A percentile compares a stretch with the other conserved stretches of the same genome.
Evolutionary conservation across 2,797 vertebrate genomes (phyloP).

Genomic region (Caiman crocodilus): DNA sequence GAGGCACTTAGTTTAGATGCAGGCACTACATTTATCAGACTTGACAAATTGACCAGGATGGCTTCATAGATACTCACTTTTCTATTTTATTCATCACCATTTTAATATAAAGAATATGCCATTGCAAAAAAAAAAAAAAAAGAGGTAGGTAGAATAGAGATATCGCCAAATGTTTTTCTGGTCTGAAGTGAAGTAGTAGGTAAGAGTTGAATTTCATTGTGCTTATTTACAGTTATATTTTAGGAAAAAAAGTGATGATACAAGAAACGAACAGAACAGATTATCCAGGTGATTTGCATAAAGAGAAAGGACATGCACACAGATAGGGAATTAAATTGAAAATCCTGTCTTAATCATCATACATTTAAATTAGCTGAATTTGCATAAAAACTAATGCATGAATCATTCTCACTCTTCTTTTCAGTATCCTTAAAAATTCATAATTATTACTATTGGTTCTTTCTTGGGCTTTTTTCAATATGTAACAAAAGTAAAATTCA

Average conservation of each 20-base stretch:
- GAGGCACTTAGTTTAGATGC: constrained; percentile 67
- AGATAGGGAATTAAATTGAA: constrained; percentile 65
- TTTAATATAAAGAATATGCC: constrained; percentile 18
- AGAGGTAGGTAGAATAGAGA: not conserved
- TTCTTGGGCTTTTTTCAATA: not conserved
- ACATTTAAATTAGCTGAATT: constrained; percentile 60
- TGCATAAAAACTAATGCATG: constrained; percentile 37
- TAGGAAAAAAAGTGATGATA: constrained; percentile 20
- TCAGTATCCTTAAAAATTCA: constrained; percentile 30
- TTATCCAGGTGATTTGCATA: constrained; percentile 49
- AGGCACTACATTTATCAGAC: constrained; percentile 73
- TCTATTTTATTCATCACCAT: constrained; percentile 40
- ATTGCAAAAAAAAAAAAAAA: not conserved
- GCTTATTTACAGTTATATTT: constrained; percentile 55
- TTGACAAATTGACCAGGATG: constrained; percentile 74
- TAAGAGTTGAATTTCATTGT: not conserved
- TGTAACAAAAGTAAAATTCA: constrained; percentile 52
- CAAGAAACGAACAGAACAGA: constrained; percentile 51
- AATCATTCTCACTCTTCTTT: constrained; percentile 42
- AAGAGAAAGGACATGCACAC: constrained; percentile 53
- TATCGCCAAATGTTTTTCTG: constrained; percentile 17
- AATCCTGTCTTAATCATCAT: constrained; percentile 68
- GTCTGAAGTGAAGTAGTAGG: constrained; percentile 16
- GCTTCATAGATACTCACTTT: constrained; percentile 54
- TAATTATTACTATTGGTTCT: constrained; percentile 52